A percentile compares a stretch with the other conserved stretches of the same genome.
Conservation (phyloP, 2,113 vertebrate species). For the Anarhynchus alexandrinus region DNA sequence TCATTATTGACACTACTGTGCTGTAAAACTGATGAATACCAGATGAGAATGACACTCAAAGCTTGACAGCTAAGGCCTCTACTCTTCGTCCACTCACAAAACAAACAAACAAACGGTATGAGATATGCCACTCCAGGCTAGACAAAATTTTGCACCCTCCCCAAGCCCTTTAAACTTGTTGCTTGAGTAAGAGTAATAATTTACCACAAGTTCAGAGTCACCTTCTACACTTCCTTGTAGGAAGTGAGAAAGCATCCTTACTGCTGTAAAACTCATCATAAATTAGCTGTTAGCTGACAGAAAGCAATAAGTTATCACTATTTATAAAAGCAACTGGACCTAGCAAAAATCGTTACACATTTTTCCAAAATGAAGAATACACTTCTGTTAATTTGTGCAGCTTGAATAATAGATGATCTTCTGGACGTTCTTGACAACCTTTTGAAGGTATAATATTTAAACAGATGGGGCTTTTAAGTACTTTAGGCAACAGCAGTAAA, state of each 20-base stretch:
- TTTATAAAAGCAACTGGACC: background rate
- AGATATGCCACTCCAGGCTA: background rate
- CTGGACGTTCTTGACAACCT: background rate
- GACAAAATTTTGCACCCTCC: background rate
- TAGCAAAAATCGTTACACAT: background rate
- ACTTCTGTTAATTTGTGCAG: background rate
- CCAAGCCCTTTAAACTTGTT: background rate
- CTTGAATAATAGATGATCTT: background rate
- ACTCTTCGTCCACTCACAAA: background rate
- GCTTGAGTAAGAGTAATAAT: background rate
- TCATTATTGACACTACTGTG: background rate
- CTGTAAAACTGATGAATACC: background rate
- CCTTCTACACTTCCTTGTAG: background rate
- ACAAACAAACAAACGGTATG: background rate
- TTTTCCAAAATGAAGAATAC: background rate
- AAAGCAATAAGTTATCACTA: background rate
- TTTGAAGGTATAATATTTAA: background rate
- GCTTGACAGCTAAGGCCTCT: background rate
- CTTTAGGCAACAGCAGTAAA: background rate
- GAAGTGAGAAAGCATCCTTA: background rate
- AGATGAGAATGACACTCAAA: background rate
- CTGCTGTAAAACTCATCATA: background rate
- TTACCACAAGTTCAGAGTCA: background rate
- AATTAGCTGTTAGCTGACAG: background rate
- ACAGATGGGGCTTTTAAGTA: background rate